Evolutionary conservation across 2,797 vertebrate genomes (phyloP), one percentile per base, ranked within the genome.

Genomic region (Pteronotus mesoamericanus): DNA sequence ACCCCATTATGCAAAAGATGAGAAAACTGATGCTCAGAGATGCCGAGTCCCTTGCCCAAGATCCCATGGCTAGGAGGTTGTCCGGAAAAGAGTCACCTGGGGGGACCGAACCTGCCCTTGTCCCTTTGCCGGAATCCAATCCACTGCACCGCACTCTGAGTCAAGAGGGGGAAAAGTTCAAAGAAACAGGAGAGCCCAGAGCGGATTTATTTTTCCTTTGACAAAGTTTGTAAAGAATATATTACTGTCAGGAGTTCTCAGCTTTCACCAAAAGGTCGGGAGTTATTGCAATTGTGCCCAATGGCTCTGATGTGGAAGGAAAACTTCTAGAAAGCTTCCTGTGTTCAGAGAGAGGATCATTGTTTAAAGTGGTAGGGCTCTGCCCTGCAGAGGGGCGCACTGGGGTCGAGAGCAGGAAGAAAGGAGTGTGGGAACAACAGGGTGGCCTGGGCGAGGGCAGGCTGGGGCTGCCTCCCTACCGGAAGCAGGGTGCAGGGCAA

Each of bases 141-240:
- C 16, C 29, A 16, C 8, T 32, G 26, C 46, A 39, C 68, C 39
- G 79, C 24, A 19, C 55, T 57, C 44, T 9, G 42, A 89, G 68
- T 53, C 46, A 80, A 72, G 39, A 19, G 11, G 5, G 0, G 1
- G 71, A 32, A 0, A 0, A 57, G 37, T 78, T 72, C 26, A 74
- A 37, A 93, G 96, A 78, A 77, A 84, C 97, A 97, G 84, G 89
- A 97, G 98, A 98, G 93, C 96, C 92, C 97, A 95, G 94, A 94
- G 94, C 96, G 89, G 83, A 94, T 98, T 98, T 99, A 98, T 98
- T 98, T 98, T 98, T 98, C 97, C 93, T 98, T 98, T 97, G 96
- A 97, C 97, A 97, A 97, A 89, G 96, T 97, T 98, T 97, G 96
- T 98, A 98, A 97, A 98, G 98, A 98, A 97, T 97, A 97, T 97